A percentile compares a stretch with the other conserved stretches of the same genome.
phyloP scores from a whole-genome alignment of 2,797 vertebrate species.

The Pelodytes ibericus region DNA sequence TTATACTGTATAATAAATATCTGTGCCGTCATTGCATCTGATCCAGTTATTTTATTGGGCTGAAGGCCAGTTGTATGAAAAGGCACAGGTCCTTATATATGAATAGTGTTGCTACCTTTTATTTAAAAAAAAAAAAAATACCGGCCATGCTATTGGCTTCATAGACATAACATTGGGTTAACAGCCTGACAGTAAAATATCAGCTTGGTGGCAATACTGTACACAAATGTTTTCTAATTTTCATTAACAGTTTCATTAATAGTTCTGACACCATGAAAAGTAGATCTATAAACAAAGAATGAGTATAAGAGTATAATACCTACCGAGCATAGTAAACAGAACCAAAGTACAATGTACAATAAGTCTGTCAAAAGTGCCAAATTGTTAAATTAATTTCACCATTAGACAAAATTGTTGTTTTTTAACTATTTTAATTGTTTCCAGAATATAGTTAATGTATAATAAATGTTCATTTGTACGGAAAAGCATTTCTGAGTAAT shows the following conservation, averaged over 20 bases:
- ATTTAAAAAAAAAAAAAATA: too few species aligned
- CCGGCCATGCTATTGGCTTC: too few species aligned
- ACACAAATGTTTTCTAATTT: too few species aligned
- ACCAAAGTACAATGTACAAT: conserved; percentile 25
- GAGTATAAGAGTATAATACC: conserved; percentile 31
- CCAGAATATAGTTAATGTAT: conserved; percentile 49
- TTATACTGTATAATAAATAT: too few species aligned
- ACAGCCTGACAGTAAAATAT: too few species aligned
- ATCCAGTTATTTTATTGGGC: too few species aligned
- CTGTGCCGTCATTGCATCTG: too few species aligned
- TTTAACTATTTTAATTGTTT: conserved; percentile 52
- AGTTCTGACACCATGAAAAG: neutral
- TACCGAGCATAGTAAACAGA: conserved; percentile 9
- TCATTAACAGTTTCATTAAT: neutral
- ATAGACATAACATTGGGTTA: too few species aligned
- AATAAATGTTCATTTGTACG: conserved; percentile 48
- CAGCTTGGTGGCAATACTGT: too few species aligned
- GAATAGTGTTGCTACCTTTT: too few species aligned
- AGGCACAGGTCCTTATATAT: too few species aligned
- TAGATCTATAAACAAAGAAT: conserved; percentile 39
- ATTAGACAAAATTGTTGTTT: conserved; percentile 41
- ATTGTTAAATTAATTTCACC: conserved; percentile 32
- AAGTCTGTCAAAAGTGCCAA: conserved; percentile 39
- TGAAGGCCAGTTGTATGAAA: too few species aligned
- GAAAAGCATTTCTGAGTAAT: conserved; percentile 54